Evolutionary conservation across 2,113 vertebrate species (phyloP).

Genomic region (Salvelinus alpinus): DNA sequence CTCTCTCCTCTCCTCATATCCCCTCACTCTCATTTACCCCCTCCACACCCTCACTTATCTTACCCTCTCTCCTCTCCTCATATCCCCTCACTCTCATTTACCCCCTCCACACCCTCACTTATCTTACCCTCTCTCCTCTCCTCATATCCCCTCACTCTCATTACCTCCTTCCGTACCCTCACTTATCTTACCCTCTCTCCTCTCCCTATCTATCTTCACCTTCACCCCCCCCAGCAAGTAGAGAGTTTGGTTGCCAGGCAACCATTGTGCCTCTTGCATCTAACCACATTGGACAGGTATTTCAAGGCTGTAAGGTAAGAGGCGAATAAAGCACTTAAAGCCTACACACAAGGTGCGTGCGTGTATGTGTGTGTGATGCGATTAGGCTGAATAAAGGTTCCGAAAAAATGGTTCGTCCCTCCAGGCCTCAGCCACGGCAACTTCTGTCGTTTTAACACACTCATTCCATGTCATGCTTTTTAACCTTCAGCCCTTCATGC

Average conservation of each 20-base stretch:
- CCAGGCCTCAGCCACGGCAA: neutral
- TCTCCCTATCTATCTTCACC: conserved; percentile 3
- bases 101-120: neutral
- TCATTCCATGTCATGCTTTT: neutral
- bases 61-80: conserved; percentile 14
- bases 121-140: conserved; percentile 15
- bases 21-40: no score
- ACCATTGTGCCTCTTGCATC: conserved; percentile 62
- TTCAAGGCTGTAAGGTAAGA: conserved; percentile 53
- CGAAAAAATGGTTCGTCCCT: neutral
- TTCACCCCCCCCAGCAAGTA: conserved; percentile 21
- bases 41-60: no score
- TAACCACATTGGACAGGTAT: conserved; percentile 51
- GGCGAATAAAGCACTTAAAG: conserved; percentile 4
- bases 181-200: conserved; percentile 6
- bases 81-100: conserved; percentile 11
- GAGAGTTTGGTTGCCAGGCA: conserved; percentile 55
- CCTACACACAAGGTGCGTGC: neutral
- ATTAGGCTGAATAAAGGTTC: neutral
- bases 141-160: conserved; percentile 10
- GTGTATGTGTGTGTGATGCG: neutral
- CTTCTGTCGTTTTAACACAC: neutral
- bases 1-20: no score
- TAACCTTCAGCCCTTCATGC: neutral
- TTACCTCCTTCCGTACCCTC: neutral